These are phyloP conservation scores for Eilema caniola DNA, from an alignment of 2,888 invertebrate genomes.

Conservation along the genomic window DNA sequence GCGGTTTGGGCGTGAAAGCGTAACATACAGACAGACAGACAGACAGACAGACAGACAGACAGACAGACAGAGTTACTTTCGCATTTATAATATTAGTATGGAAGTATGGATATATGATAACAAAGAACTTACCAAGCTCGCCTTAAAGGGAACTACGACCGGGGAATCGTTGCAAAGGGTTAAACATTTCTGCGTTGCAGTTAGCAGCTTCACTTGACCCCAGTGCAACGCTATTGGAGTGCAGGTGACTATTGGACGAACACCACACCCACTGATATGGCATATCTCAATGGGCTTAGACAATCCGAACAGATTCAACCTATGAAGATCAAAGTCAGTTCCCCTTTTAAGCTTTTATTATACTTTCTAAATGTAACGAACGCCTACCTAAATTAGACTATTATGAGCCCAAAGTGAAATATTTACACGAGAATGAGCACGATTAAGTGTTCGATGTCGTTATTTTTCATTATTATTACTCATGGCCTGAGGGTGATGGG, in stretches of 20 bases:
- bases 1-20: too few species aligned
- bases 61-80: too few species aligned
- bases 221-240: constrained; percentile 88
- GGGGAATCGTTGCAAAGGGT: constrained; percentile 90
- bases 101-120: neutral
- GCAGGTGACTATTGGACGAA: constrained; percentile 90
- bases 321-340: constrained; percentile 33
- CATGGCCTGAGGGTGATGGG: too few species aligned
- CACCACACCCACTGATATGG: constrained; percentile 84
- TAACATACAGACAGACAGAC: too few species aligned
- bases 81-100: too few species aligned
- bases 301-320: constrained; percentile 77
- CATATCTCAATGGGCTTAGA: constrained; percentile 78
- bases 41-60: too few species aligned
- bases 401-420: neutral
- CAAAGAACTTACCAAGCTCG: constrained; percentile 48
- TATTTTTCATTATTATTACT: too few species aligned
- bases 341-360: too few species aligned
- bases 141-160: constrained; percentile 87
- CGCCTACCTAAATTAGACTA: neutral
- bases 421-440: neutral
- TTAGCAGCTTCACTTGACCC: constrained; percentile 88
- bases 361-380: too few species aligned
- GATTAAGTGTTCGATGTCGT: too few species aligned
- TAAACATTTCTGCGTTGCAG: constrained; percentile 79